Conservation (phyloP, 2,113 vertebrate species). For the Eidolon helvum region DNA sequence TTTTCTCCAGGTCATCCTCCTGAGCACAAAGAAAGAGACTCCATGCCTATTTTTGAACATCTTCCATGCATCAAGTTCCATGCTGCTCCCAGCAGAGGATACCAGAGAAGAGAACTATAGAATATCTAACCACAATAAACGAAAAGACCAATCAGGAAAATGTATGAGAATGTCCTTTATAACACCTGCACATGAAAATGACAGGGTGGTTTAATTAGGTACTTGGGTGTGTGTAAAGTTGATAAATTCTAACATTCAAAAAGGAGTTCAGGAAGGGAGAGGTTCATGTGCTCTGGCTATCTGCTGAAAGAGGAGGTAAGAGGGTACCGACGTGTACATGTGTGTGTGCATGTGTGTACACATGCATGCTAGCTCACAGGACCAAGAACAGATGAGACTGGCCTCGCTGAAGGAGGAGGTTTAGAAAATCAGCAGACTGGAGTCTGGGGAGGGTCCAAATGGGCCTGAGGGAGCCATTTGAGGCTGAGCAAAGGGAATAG, state of each 20-base stretch:
- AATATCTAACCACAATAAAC: neutral
- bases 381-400: neutral
- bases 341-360: neutral
- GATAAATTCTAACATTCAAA: neutral
- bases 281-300: neutral
- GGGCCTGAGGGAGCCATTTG: neutral
- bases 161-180: neutral
- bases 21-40: neutral
- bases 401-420: neutral
- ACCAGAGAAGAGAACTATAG: neutral
- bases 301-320: neutral
- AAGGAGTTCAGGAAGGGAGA: neutral
- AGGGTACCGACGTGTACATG: neutral
- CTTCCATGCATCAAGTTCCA: neutral
- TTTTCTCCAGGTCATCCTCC: neutral
- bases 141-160: neutral
- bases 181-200: neutral
- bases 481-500: neutral
- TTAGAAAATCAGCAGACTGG: neutral
- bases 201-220: neutral
- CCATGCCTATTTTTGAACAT: neutral
- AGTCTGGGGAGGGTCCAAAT: neutral
- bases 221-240: neutral
- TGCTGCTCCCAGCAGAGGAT: neutral
- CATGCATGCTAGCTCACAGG: rapidly evolving